Evolutionary conservation across 1,140 invertebrate genomes (phyloP).

Genomic region (Zophobas morio): DNA sequence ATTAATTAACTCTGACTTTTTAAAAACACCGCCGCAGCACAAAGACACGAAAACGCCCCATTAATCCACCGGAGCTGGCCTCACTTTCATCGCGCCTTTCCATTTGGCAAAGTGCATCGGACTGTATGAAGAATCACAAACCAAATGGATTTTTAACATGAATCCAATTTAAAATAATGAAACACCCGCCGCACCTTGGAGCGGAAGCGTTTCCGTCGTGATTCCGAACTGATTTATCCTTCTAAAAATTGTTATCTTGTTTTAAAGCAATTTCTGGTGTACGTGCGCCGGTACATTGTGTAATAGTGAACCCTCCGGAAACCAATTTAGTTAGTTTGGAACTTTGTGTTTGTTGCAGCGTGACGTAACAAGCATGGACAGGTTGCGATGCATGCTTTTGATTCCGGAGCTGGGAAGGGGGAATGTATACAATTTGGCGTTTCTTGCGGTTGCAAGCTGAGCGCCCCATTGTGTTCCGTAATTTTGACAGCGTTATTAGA

Average conservation of each 20-base stretch:
- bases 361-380: slow-evolving; percentile 46
- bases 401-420: neutral
- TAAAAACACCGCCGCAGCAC: slow-evolving; percentile 1
- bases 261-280: slow-evolving; percentile 31
- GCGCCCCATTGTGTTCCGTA: slow-evolving; percentile 38
- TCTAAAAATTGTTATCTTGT: slow-evolving; percentile 34
- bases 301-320: slow-evolving; percentile 41
- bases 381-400: slow-evolving; percentile 45
- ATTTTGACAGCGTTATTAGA: slow-evolving; percentile 46
- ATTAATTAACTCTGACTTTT: slow-evolving; percentile 27
- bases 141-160: slow-evolving; percentile 25
- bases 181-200: neutral
- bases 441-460: slow-evolving; percentile 38
- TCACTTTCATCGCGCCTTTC: neutral
- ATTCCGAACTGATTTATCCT: slow-evolving; percentile 35
- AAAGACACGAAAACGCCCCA: slow-evolving; percentile 4
- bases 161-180: slow-evolving; percentile 40
- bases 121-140: neutral
- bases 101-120: slow-evolving; percentile 22
- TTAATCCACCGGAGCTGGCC: neutral
- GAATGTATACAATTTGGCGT: slow-evolving; percentile 17
- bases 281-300: slow-evolving; percentile 33
- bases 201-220: slow-evolving; percentile 9
- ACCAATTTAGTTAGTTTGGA: slow-evolving; percentile 44
- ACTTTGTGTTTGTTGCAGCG: slow-evolving; percentile 45